A percentile compares a stretch with the other conserved stretches of the same genome.
Evolutionary conservation across 2,797 vertebrate genomes (phyloP).

Genomic region (Artibeus lituratus): DNA sequence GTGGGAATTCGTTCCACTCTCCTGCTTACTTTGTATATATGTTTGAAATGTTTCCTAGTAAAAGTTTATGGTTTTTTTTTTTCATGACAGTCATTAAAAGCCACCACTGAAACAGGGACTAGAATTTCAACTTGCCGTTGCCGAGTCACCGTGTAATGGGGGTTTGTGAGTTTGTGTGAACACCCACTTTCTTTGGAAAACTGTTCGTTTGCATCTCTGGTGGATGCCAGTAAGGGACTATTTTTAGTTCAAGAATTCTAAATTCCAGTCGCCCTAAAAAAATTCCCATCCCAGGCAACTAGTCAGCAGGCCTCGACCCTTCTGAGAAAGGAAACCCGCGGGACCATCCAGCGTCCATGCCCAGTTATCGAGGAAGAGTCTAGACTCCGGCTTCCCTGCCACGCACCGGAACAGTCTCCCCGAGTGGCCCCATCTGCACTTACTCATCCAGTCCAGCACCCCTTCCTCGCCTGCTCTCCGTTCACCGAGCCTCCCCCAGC

Average conservation of each 20-base stretch:
- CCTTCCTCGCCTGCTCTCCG: neutral
- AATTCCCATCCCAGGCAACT: neutral
- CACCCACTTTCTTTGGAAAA: neutral
- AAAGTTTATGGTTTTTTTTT: neutral
- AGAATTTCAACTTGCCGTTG: neutral
- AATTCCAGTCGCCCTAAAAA: neutral
- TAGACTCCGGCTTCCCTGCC: neutral
- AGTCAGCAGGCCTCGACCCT: too few relatives aligned
- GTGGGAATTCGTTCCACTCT: rapidly evolving
- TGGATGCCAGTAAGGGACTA: neutral
- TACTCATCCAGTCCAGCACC: rapidly evolving
- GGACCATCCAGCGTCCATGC: rapidly evolving
- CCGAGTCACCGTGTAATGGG: rapidly evolving
- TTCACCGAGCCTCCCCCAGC: rapidly evolving
- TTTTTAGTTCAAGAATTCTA: neutral
- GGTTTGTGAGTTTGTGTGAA: neutral
- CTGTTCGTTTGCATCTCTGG: neutral
- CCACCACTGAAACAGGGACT: rapidly evolving
- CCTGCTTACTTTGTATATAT: neutral
- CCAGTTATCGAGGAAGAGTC: neutral
- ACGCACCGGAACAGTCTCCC: too few relatives aligned
- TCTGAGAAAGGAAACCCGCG: neutral
- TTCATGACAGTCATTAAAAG: neutral
- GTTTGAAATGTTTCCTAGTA: neutral
- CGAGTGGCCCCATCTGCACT: neutral